These are phyloP conservation scores for Eupithecia insigniata DNA, from an alignment of 2,888 invertebrate genomes.

Conservation along the genomic window DNA sequence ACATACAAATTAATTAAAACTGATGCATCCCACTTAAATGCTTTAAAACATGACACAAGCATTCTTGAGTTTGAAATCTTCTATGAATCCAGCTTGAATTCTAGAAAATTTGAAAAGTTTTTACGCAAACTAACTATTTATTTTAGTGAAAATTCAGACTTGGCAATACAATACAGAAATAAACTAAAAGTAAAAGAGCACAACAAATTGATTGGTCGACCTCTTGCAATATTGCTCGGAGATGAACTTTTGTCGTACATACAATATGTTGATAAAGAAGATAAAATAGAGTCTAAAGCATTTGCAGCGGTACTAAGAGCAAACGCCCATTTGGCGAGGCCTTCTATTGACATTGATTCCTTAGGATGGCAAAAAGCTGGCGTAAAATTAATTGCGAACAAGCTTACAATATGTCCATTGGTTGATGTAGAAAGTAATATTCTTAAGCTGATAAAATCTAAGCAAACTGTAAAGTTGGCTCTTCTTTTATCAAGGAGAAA, in stretches of 20 bases:
- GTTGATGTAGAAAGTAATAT: conserved; percentile 47
- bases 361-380: conserved; percentile 58
- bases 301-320: conserved; percentile 41
- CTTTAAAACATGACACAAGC: conserved; percentile 58
- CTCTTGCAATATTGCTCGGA: conserved; percentile 35
- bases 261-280: conserved; percentile 37
- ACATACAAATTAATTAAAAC: conserved; percentile 56
- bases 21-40: conserved; percentile 64
- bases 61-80: conserved; percentile 44
- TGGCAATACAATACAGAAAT: conserved; percentile 45
- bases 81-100: conserved; percentile 1
- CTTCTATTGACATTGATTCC: conserved; percentile 51
- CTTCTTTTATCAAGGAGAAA: conserved; percentile 53
- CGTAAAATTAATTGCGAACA: conserved; percentile 61
- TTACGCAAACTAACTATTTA: conserved; percentile 58
- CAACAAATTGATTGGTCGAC: conserved; percentile 36
- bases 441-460: conserved; percentile 50
- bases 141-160: conserved; percentile 59
- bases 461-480: conserved; percentile 54
- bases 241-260: conserved; percentile 38
- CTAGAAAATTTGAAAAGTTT: conserved; percentile 47
- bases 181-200: conserved; percentile 33
- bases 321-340: conserved; percentile 57
- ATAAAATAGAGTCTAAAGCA: conserved; percentile 3
- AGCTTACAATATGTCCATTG: conserved; percentile 49